Evolutionary conservation across 53 echinoderm and acorn worm species (phyloP), one percentile per base, ranked within the genome.

Genomic region (Luidia sarsii): DNA sequence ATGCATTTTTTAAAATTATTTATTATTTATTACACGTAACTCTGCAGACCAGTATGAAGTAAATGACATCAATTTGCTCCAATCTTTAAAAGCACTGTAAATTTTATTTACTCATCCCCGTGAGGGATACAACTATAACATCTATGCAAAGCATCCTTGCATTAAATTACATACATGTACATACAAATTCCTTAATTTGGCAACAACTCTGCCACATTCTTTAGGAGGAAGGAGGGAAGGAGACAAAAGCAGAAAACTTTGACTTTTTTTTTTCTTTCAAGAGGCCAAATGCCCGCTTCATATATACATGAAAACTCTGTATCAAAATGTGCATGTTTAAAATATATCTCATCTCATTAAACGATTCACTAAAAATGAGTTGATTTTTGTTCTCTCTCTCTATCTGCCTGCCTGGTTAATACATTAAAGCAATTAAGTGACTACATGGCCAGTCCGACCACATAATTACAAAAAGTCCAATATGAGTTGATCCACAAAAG

Each of bases 101-200:
- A 77, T 77, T 77, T 60, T 77, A 77, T 77, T 77, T 77, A 77
- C 77, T 77, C 34, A 45, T 77, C 77, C 77, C 59, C 39, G 57
- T 50, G 39, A 27, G 46, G 60, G 77, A 61, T 77, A 77, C 43
- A 77, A 46, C 77, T 77, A 61, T 72, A 36, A 31, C 27, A 29
- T 39, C 77, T 77, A 77, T 77, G 77, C 77, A 77, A 60, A 43
- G 77, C 45, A 60, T 77, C 28, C n/a, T 45, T 77, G 77, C 61
- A 72, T 54, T 63, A 4, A 70, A 51, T 70, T 51, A 70, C 70
- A 74, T 41, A 61, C 43, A 35, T 61, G 41, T 61, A 77, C 61
- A 61, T 27, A 77, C 77, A 77, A 59, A 60, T 60, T 32, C 77
- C 59, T 46, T 46, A 15, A 16, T 45, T 43, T 61, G 59, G 60